Percentiles rank a stretch among this genome's conserved stretches.
These are phyloP conservation scores for Pogonomyrmex barbatus DNA, from an alignment of 1,140 invertebrate species.

Conservation along the genomic window DNA sequence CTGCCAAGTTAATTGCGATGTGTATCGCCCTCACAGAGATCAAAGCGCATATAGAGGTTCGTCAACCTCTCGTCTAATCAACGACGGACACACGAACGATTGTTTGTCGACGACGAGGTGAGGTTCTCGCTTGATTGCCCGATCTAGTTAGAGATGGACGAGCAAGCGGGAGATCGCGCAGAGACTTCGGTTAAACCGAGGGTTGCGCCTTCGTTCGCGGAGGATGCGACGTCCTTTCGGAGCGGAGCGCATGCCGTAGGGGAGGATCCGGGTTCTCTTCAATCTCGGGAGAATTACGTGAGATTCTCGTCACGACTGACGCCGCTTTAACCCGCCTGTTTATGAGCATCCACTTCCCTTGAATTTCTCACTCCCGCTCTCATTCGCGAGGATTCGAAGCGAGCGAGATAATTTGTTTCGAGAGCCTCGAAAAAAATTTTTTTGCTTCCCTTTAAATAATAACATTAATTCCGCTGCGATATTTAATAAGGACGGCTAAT, in stretches of 20 bases:
- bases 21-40: conserved; percentile 7
- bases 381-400: not conserved
- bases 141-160: conserved; percentile 43
- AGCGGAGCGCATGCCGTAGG: not conserved
- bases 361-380: not conserved
- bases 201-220: conserved; percentile 25
- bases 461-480: not conserved
- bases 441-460: not conserved
- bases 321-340: conserved; percentile 42
- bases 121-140: conserved; percentile 48
- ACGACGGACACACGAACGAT: conserved; percentile 22
- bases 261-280: conserved; percentile 10
- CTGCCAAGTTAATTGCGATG: not conserved
- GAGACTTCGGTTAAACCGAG: conserved; percentile 23
- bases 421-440: not conserved
- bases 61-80: conserved; percentile 61
- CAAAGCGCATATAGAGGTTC: conserved; percentile 37
- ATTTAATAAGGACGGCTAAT: not conserved
- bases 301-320: conserved; percentile 53
- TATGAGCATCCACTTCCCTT: conserved; percentile 22
- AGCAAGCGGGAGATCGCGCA: conserved; percentile 3
- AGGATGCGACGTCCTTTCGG: conserved; percentile 13
- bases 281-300: conserved; percentile 56
- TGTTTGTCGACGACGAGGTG: conserved; percentile 41
- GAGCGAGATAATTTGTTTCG: conserved; percentile 6